Evolutionary conservation across 1,140 invertebrate species (phyloP), one percentile per base, ranked within the genome.

Genomic region (Adelges cooleyi): DNA sequence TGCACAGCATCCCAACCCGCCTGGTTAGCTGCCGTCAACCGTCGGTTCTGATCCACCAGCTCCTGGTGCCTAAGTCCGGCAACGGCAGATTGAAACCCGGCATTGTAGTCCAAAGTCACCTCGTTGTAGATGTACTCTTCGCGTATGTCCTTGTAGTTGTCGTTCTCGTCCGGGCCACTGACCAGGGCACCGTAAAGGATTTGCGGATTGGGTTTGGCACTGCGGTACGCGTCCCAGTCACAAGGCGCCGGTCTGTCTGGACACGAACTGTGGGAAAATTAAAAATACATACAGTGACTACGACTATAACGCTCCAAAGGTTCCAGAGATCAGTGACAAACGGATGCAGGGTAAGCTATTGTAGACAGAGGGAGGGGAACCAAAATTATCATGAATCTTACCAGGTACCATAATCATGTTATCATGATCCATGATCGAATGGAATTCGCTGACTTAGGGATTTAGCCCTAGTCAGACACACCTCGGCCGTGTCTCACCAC

Each of bases 41-140:
- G 29, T 11, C 29, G 29, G 11, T 15, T 27, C 11, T 11, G 11
- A 6, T 66, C 48, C 33, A 18, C 33, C 18, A 70, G 11, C 44
- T 71, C 29, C 11, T 74, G 48, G 20, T 77, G 73, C 4, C 74
- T 67, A 1, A 80, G 67, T 33, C 77, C 79, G 1, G 78, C 79
- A 1, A 80, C 70, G 2, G 75, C 75, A 8, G 77, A 75, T 38
- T 81, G 80, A 69, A 82, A 82, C 2, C 80, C 81, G 6, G 79
- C 80, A 69, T 82, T 82, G 69, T 79, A 81, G 66, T 82, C 79
- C 18, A 81, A 68, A 6, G 79, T 80, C 4, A 81, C 80, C 67
- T 81, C 80, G n/a, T 80, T 81, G 66, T 78, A 78, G 10, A 80
- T 72, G 68, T 76, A 80, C 22, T 81, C 79, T 54, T 78, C 74